Percentiles rank a stretch among this genome's conserved stretches.
Evolutionary conservation across 2,113 vertebrate species (phyloP).

Genomic region (Mirounga angustirostris): DNA sequence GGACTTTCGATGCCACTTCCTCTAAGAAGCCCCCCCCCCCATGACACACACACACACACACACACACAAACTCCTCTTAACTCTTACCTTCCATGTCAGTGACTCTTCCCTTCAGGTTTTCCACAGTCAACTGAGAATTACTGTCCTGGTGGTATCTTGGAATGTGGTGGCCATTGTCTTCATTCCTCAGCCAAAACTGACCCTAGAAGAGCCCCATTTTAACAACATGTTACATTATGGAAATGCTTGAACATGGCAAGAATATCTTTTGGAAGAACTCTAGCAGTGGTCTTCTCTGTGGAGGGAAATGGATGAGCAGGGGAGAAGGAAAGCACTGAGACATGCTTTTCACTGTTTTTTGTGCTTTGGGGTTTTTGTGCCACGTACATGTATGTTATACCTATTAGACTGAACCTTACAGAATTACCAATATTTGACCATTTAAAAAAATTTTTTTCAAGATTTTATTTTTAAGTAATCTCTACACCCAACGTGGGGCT

Average conservation of each 20-base stretch:
- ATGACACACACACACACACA: neutral
- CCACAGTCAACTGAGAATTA: neutral
- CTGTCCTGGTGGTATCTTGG: neutral
- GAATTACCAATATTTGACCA: neutral
- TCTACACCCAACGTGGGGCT: neutral
- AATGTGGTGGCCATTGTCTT: neutral
- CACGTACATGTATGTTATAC: neutral
- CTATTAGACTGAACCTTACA: neutral
- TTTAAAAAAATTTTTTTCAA: neutral
- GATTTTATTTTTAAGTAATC: neutral
- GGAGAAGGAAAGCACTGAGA: neutral
- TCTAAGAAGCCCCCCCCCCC: neutral
- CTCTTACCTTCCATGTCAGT: neutral
- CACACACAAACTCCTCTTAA: neutral
- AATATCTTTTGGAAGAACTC: constrained; percentile 6
- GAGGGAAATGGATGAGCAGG: neutral
- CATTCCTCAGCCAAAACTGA: neutral
- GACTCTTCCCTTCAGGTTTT: neutral
- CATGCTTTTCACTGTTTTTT: neutral
- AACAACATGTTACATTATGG: neutral
- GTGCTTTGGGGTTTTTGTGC: neutral
- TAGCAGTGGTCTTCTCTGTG: neutral
- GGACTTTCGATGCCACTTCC: neutral
- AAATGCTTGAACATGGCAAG: neutral
- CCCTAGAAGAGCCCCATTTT: neutral